Percentiles rank a stretch among this genome's conserved stretches.
Conservation (phyloP, 1,140 invertebrate species). For the Pantala flavescens region DNA sequence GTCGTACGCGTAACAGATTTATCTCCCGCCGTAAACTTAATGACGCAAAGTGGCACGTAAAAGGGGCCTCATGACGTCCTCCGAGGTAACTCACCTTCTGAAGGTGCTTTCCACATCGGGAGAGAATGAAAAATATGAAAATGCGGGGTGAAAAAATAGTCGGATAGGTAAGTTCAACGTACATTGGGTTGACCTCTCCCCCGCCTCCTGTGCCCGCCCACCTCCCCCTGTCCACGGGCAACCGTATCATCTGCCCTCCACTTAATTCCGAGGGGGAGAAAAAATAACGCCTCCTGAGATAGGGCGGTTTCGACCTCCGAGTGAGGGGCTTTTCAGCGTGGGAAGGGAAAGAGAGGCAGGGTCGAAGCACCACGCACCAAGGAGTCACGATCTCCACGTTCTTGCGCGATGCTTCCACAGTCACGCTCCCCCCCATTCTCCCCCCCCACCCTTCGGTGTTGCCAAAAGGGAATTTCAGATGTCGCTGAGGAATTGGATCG, state of each 20-base stretch:
- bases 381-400: background rate
- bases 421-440: background rate
- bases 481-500: too few relatives aligned
- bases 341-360: background rate
- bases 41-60: too few relatives aligned
- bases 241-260: background rate
- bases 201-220: background rate
- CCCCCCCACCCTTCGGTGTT: background rate
- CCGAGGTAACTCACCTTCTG: too few relatives aligned
- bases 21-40: too few relatives aligned
- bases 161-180: background rate
- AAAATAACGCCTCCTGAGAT: background rate
- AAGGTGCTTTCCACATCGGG: background rate
- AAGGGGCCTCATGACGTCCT: too few relatives aligned
- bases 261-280: background rate
- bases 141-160: background rate
- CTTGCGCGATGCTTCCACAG: background rate
- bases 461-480: too few relatives aligned
- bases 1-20: too few relatives aligned
- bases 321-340: background rate
- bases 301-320: slow-evolving; percentile 12
- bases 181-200: background rate
- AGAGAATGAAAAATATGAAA: background rate
- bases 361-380: background rate
- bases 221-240: background rate